phyloP scores from a whole-genome alignment of 2,888 invertebrate genomes.

The Microctonus brassicae region DNA sequence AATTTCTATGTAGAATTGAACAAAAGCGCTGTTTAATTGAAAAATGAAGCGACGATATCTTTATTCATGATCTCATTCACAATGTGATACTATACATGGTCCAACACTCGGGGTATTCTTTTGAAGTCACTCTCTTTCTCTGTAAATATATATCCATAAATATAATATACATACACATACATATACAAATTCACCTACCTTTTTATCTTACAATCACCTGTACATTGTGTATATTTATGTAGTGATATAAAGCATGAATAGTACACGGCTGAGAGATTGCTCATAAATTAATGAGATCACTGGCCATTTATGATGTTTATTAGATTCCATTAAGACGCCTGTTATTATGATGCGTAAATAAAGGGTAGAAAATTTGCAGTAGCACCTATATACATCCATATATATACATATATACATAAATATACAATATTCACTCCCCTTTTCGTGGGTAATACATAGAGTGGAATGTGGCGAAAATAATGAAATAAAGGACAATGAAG shows the following conservation, averaged over 20 bases:
- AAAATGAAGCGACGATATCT: slow-evolving; percentile 4
- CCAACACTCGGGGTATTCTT: background rate
- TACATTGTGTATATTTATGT: background rate
- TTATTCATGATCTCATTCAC: slow-evolving; percentile 12
- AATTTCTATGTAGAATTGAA: too few relatives aligned
- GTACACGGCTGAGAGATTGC: slow-evolving; percentile 43
- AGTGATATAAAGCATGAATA: background rate
- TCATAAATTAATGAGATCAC: slow-evolving; percentile 57
- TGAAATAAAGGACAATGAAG: slow-evolving; percentile 65
- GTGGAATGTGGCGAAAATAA: slow-evolving; percentile 62
- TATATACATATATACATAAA: slow-evolving; percentile 12
- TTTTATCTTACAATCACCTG: background rate
- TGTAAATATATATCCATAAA: background rate
- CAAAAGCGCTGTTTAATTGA: too few relatives aligned
- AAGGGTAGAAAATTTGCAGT: slow-evolving; percentile 43
- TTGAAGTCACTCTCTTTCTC: slow-evolving; percentile 1
- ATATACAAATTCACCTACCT: background rate
- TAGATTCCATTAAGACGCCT: slow-evolving; percentile 65
- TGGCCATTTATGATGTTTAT: slow-evolving; percentile 65
- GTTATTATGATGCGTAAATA: slow-evolving; percentile 61
- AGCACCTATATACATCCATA: slow-evolving; percentile 5
- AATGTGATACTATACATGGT: background rate
- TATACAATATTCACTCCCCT: slow-evolving; percentile 2
- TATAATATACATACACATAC: background rate
- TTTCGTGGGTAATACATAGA: slow-evolving; percentile 7